These are phyloP conservation scores for Sitta carolinensis DNA, from an alignment of 2,797 vertebrate species.

Conservation along the genomic window DNA sequence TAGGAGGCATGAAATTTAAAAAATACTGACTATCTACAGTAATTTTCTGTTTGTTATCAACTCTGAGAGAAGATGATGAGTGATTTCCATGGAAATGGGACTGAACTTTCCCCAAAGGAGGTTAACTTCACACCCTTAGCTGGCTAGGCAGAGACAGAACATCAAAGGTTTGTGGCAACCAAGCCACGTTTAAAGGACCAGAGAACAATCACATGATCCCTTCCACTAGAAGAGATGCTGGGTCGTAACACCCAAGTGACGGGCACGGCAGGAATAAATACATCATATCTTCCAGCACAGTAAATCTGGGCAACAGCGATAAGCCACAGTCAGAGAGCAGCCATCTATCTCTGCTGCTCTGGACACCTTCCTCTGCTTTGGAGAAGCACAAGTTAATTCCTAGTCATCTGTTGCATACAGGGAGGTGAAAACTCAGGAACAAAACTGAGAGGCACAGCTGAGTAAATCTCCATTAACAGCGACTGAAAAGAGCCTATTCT, in stretches of 20 bases:
- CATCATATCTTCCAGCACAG: background rate
- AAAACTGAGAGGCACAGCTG: background rate
- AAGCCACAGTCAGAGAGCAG: background rate
- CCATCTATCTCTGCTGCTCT: background rate
- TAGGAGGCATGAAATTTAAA: too few species aligned
- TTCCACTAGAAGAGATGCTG: background rate
- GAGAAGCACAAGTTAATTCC: background rate
- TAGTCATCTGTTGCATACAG: background rate
- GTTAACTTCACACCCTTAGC: too few species aligned
- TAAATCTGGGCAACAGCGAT: background rate
- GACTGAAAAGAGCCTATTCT: background rate
- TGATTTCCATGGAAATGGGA: too few species aligned
- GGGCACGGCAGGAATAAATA: background rate
- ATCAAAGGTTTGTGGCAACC: too few species aligned
- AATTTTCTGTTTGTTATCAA: too few species aligned
- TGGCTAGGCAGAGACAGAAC: too few species aligned
- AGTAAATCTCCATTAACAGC: background rate
- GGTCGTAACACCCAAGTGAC: background rate
- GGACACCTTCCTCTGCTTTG: too few species aligned
- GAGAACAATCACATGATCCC: background rate
- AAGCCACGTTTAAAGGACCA: too few species aligned
- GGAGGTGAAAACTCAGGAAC: background rate
- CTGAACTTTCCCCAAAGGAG: too few species aligned
- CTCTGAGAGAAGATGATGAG: too few species aligned
- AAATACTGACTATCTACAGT: too few species aligned